These are phyloP conservation scores for Prosapia bicincta DNA, from an alignment of 2,888 invertebrate genomes.

Conservation along the genomic window DNA sequence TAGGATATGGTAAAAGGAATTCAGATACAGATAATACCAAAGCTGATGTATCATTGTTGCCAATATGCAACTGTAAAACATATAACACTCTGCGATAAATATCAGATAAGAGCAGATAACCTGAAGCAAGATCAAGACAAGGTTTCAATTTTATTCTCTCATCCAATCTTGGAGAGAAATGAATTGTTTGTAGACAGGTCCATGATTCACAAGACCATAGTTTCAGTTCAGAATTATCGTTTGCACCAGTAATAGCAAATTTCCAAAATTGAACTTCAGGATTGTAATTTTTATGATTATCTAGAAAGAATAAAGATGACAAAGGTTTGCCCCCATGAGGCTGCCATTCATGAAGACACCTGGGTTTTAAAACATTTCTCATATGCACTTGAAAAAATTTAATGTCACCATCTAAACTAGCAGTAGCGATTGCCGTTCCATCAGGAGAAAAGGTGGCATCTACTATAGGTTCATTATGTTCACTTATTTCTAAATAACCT, in stretches of 20 bases:
- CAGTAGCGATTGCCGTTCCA: conserved; percentile 90
- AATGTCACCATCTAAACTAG: conserved; percentile 82
- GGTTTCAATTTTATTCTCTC: conserved; percentile 61
- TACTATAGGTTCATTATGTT: conserved; percentile 63
- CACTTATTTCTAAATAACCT: conserved; percentile 56
- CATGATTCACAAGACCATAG: conserved; percentile 94
- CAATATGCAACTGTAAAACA: conserved; percentile 68
- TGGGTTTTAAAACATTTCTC: conserved; percentile 56
- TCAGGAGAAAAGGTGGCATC: conserved; percentile 92
- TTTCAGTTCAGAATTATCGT: conserved; percentile 83
- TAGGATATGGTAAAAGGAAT: conserved; percentile 81
- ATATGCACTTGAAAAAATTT: conserved; percentile 89
- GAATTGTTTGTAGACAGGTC: conserved; percentile 87
- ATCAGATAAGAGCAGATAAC: conserved; percentile 84
- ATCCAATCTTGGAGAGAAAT: conserved; percentile 54
- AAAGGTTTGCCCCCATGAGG: conserved; percentile 88
- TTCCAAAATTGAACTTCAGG: conserved; percentile 89
- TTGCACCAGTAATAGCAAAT: conserved; percentile 88
- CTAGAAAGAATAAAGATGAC: conserved; percentile 88
- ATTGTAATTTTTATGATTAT: conserved; percentile 79
- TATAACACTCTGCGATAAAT: conserved; percentile 77
- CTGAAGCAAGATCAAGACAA: conserved; percentile 78
- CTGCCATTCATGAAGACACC: conserved; percentile 89
- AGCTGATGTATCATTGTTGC: conserved; percentile 57
- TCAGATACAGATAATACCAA: conserved; percentile 76